phyloP scores from a whole-genome alignment of 2,113 vertebrate genomes.

The Notothenia coriiceps region DNA sequence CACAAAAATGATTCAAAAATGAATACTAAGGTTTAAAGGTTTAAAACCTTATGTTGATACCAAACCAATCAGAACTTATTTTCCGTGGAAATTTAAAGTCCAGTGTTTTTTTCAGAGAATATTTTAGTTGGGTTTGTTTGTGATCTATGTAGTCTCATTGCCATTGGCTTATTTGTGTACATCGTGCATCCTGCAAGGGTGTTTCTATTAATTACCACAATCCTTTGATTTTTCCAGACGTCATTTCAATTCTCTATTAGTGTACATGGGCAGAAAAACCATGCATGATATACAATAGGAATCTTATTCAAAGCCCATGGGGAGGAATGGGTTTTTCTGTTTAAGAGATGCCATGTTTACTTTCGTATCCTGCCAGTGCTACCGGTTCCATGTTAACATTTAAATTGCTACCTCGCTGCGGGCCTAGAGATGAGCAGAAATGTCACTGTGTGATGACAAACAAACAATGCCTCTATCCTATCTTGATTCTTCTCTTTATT shows the following conservation, averaged over 20 bases:
- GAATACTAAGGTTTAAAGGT: not conserved
- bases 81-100: not conserved
- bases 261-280: not conserved
- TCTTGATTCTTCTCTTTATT: constrained; percentile 48
- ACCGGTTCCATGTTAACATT: constrained; percentile 72
- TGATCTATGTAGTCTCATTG: not conserved
- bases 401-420: constrained; percentile 59
- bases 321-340: constrained; percentile 21
- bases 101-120: no score
- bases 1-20: not conserved
- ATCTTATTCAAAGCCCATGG: constrained; percentile 8
- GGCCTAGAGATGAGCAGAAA: constrained; percentile 68
- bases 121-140: not conserved
- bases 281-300: constrained; percentile 3
- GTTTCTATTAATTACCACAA: not conserved
- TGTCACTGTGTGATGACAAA: constrained; percentile 72
- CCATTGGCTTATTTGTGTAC: no score
- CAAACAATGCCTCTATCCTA: constrained; percentile 51
- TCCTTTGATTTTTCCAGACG: not conserved
- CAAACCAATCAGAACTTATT: not conserved
- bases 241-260: constrained; percentile 4
- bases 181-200: no score
- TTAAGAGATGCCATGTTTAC: constrained; percentile 45
- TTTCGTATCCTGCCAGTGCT: constrained; percentile 43
- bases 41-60: not conserved